Evolutionary conservation across 2,797 vertebrate species (phyloP).

Genomic region (Megaceryle alcyon): DNA sequence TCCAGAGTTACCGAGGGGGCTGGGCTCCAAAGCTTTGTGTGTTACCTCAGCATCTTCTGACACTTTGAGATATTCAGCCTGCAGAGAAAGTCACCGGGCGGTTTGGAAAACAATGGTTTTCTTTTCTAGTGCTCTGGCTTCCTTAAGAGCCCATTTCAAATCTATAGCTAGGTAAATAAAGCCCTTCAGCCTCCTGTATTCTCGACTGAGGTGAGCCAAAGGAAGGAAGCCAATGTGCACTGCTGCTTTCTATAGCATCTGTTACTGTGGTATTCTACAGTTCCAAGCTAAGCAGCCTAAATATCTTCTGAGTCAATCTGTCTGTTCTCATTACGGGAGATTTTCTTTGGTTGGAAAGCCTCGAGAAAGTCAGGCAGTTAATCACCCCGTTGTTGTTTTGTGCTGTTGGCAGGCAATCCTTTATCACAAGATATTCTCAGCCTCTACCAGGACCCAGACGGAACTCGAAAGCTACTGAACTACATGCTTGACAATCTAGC

Average conservation of each 20-base stretch:
- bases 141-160: neutral
- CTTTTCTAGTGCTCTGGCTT: neutral
- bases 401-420: slow-evolving; percentile 91
- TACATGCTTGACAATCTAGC: slow-evolving; percentile 99
- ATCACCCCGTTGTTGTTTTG: slow-evolving; percentile 35
- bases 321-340: neutral
- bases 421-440: slow-evolving; percentile 98
- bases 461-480: slow-evolving; percentile 98
- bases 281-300: neutral
- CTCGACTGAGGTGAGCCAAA: neutral
- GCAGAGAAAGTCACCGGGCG: neutral
- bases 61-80: neutral
- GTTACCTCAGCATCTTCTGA: neutral
- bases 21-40: neutral
- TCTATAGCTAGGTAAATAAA: neutral
- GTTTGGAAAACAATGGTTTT: neutral
- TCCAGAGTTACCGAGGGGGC: neutral
- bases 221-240: neutral
- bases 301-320: neutral
- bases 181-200: neutral
- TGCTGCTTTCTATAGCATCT: neutral
- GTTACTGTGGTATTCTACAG: neutral
- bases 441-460: slow-evolving; percentile 96
- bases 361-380: neutral
- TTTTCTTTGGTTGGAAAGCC: neutral